Evolutionary conservation across 2,113 vertebrate species (phyloP), one percentile per base, ranked within the genome.

Genomic region (Pleuronectes platessa): DNA sequence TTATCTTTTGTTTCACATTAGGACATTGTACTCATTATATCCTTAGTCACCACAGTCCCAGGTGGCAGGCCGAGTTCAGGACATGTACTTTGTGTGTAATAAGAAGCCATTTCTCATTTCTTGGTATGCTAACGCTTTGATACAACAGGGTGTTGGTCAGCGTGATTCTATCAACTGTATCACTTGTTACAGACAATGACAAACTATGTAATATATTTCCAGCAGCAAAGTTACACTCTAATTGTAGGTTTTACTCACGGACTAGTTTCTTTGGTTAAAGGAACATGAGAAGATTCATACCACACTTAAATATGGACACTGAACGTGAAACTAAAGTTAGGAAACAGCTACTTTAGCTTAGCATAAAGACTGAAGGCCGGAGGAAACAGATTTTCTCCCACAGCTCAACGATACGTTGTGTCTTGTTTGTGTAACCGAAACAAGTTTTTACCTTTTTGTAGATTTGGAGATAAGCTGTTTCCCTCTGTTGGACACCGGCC

Each of bases 11-110:
- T 45, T 24, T 53, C 14, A 61, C 24, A 62, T 64, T 74, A 3
- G 62, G 24, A 71, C 61, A 37, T 20, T 3, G 62, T 78, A 65
- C 61, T 74, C 79, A 82, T 60, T 61, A 11, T 4, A 23, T 60
- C 26, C 53, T 80, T 51, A 40, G 47, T 74, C 76, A 81, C 75
- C 68, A 65, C 81, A 77, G 82, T 76, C 76, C 71, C 10, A 64
- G 61, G 53, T 67, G 40, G 10, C 69, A 69, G 55, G 3, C 63
- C 15, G 63, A 47, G n/a, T 9, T 2, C 15, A 72, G 62, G 21
- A 71, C 23, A 47, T 66, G 45, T 47, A 54, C 60, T 40, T 20
- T 77, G 54, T 59, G 24, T 76, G 55, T 53, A 59, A 77, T 76
- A 47, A 71, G 3, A 51, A 23, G 15, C 0, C 18, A 53, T 63